Conservation (phyloP, 2,113 vertebrate species). For the Thermophis baileyi region DNA sequence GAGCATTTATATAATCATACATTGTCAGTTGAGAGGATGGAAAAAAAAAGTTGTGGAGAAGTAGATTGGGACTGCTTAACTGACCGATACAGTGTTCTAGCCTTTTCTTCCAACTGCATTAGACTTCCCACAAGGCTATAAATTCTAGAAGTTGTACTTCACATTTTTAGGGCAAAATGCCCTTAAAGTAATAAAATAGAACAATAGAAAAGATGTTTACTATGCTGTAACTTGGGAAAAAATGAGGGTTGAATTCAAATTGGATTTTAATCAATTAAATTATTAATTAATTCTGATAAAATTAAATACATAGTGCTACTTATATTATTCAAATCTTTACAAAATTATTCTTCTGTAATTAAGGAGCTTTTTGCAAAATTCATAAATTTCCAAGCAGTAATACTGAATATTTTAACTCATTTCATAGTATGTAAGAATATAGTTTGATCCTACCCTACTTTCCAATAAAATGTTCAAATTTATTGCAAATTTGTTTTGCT, state of each 20-base stretch:
- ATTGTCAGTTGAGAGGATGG: background rate
- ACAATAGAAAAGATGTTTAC: background rate
- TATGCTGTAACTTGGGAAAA: background rate
- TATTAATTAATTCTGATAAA: background rate
- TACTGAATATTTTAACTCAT: background rate
- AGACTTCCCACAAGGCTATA: background rate
- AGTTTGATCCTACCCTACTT: background rate
- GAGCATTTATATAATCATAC: background rate
- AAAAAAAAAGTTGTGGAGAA: background rate
- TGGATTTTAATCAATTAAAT: too few relatives aligned
- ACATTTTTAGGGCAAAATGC: background rate
- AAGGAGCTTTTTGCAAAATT: background rate
- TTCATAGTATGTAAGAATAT: background rate
- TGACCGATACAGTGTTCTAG: background rate
- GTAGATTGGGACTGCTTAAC: background rate
- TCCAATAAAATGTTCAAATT: background rate
- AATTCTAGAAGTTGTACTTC: background rate
- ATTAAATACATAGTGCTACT: background rate
- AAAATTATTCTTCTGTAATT: background rate
- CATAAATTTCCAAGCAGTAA: background rate
- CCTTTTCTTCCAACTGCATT: background rate
- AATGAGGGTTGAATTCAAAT: background rate
- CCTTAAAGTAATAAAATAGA: too few relatives aligned
- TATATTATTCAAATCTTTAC: background rate
- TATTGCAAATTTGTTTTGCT: background rate